Conservation (phyloP, 2,888 invertebrate species). For the Acleris laterana region DNA sequence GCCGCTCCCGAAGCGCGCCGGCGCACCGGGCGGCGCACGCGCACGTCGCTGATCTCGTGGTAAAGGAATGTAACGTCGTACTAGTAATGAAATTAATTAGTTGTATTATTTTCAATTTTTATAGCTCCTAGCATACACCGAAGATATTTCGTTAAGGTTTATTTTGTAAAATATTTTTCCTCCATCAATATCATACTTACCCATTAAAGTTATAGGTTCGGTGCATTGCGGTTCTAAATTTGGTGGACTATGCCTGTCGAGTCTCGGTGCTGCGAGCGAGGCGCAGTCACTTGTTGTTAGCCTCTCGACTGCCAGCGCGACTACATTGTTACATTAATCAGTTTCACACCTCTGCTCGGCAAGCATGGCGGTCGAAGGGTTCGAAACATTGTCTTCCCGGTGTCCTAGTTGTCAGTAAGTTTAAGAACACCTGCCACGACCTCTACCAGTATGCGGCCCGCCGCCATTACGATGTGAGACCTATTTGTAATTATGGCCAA, state of each 20-base stretch:
- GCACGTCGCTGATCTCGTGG: constrained; percentile 83
- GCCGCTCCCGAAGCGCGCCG: neutral
- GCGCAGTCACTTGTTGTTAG: neutral
- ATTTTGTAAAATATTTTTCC: constrained; percentile 83
- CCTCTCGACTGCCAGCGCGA: constrained; percentile 43
- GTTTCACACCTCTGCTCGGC: neutral
- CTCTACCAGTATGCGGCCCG: constrained; percentile 51
- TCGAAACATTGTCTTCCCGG: constrained; percentile 70
- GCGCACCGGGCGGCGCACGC: constrained; percentile 65
- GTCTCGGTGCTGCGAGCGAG: constrained; percentile 57
- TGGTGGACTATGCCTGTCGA: constrained; percentile 54
- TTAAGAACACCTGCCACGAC: constrained; percentile 10
- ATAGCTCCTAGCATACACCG: constrained; percentile 85
- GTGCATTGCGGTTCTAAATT: constrained; percentile 57
- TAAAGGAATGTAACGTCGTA: constrained; percentile 84
- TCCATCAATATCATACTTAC: constrained; percentile 82
- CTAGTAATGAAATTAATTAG: constrained; percentile 84
- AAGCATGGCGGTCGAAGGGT: constrained; percentile 2
- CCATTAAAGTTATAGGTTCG: constrained; percentile 46
- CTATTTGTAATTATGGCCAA: constrained; percentile 72
- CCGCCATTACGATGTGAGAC: constrained; percentile 71
- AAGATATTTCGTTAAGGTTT: constrained; percentile 85
- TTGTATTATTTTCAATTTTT: constrained; percentile 85
- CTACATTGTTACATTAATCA: neutral
- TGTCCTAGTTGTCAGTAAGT: constrained; percentile 49